phyloP scores from a whole-genome alignment of 2,888 invertebrate species.

The Lissocephala sabroskyi region DNA sequence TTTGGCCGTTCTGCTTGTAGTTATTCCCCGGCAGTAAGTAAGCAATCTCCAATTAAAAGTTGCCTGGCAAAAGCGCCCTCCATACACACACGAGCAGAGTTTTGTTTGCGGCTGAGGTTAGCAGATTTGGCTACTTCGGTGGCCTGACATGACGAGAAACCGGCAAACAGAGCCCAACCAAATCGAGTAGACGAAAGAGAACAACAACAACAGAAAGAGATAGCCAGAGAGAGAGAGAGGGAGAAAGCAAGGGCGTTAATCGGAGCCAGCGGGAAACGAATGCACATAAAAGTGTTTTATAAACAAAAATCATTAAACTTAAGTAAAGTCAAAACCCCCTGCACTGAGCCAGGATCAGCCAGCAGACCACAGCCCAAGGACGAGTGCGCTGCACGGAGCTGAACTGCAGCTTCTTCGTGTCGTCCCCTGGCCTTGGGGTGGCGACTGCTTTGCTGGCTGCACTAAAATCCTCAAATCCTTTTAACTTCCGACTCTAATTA shows the following conservation, averaged over 20 bases:
- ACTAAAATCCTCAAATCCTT: constrained; percentile 42
- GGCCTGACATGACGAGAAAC: background rate
- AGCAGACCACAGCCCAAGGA: constrained; percentile 5
- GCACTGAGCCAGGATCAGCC: background rate
- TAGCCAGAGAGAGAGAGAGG: constrained; percentile 1
- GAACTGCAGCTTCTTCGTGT: too few species aligned
- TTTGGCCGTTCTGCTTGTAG: background rate
- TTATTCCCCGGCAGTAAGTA: constrained; percentile 17
- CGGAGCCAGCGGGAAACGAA: background rate
- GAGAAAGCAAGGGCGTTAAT: background rate
- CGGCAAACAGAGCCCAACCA: background rate
- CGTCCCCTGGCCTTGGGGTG: too few species aligned
- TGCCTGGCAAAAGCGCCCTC: constrained; percentile 19
- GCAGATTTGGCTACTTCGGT: constrained; percentile 13
- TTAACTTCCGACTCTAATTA: constrained; percentile 62
- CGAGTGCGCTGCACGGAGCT: too few species aligned
- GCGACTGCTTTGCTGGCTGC: constrained; percentile 8
- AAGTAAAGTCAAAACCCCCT: constrained; percentile 33
- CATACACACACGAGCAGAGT: too few species aligned
- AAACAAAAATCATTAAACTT: constrained; percentile 53
- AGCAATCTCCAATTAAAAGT: constrained; percentile 63
- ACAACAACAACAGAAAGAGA: constrained; percentile 5
- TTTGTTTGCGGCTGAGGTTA: constrained; percentile 23
- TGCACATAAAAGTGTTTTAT: constrained; percentile 41
- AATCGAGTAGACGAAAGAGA: constrained; percentile 1